Conservation (phyloP, 2,888 invertebrate species). For the Chaitophorus viminalis region DNA sequence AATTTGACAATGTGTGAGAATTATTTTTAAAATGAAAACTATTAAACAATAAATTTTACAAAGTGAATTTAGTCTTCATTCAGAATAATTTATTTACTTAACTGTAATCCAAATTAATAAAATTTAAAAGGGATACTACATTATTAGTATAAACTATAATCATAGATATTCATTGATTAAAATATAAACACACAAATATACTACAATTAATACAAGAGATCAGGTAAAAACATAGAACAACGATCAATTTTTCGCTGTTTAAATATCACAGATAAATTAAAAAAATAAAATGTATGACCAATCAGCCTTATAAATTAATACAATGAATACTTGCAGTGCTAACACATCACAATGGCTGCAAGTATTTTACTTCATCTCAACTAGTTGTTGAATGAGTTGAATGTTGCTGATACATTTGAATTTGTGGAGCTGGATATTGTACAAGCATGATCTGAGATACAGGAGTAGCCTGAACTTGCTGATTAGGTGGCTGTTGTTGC, state of each 20-base stretch:
- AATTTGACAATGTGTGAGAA: background rate
- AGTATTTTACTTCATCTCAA: conserved; percentile 64
- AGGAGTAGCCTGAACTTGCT: conserved; percentile 56
- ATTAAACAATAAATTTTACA: background rate
- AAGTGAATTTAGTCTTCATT: background rate
- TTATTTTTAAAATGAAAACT: background rate
- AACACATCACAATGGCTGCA: conserved; percentile 63
- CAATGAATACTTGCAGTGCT: conserved; percentile 39
- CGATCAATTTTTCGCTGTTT: conserved; percentile 4
- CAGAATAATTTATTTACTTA: background rate
- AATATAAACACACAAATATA: background rate
- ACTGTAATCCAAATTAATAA: background rate
- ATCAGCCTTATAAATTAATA: conserved; percentile 50
- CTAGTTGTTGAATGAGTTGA: conserved; percentile 63
- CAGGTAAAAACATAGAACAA: conserved; percentile 35
- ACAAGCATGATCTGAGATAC: conserved; percentile 65
- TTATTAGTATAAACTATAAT: background rate
- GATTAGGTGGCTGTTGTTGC: conserved; percentile 55
- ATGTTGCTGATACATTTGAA: conserved; percentile 65
- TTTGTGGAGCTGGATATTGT: conserved; percentile 65
- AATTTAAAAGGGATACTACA: background rate
- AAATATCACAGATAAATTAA: conserved; percentile 55
- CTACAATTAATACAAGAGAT: conserved; percentile 31
- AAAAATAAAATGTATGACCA: conserved; percentile 2
- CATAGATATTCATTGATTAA: background rate